phyloP scores from a whole-genome alignment of 2,888 invertebrate genomes.

The Aproaerema taeniolella region DNA sequence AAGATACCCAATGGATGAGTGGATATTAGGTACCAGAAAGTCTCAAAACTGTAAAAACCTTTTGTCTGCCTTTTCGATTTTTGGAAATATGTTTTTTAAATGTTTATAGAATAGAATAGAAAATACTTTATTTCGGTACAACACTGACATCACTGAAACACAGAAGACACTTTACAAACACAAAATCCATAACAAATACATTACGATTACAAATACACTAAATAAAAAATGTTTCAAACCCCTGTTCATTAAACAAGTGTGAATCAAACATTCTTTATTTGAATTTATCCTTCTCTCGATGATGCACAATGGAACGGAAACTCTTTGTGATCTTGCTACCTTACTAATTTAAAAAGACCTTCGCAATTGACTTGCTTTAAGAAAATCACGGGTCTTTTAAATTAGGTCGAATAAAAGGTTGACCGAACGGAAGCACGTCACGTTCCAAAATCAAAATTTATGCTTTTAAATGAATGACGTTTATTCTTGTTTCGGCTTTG shows the following conservation, averaged over 20 bases:
- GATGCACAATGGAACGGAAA: conserved; percentile 39
- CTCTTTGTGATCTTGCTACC: conserved; percentile 18
- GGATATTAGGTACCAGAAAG: no score
- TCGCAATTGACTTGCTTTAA: no score
- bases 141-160: no score
- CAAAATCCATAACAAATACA: no score
- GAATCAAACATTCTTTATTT: conserved; percentile 42
- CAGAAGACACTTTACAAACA: no score
- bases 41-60: no score
- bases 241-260: conserved; percentile 44
- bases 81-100: no score
- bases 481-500: conserved; percentile 10
- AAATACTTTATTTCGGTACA: no score
- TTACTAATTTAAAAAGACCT: conserved; percentile 21
- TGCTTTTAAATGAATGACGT: conserved; percentile 12
- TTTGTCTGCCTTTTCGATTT: no score
- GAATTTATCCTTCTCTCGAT: conserved; percentile 35
- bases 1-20: no score
- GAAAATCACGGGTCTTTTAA: conserved; percentile 11
- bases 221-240: conserved; percentile 13
- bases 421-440: conserved; percentile 25
- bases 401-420: conserved; percentile 25
- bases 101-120: no score
- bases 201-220: neutral
- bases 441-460: conserved; percentile 29